Evolutionary conservation across 2,113 vertebrate species (phyloP).

Genomic region (Gambusia holbrooki): DNA sequence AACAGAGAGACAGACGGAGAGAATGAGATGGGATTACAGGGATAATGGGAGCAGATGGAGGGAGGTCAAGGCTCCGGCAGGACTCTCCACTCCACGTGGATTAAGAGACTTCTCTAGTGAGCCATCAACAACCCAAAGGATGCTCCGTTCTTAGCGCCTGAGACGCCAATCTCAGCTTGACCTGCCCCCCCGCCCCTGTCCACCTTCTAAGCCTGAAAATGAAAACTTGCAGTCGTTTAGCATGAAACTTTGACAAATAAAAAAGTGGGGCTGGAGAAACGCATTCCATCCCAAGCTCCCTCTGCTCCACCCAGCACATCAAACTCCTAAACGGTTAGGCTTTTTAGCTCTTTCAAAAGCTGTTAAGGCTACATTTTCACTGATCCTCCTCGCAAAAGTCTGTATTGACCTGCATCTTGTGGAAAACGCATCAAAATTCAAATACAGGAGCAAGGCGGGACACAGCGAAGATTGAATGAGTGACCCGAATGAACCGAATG

Average conservation of each 20-base stretch:
- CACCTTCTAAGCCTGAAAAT: conserved; percentile 45
- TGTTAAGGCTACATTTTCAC: conserved; percentile 26
- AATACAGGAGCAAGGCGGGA: background rate
- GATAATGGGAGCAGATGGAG: conserved; percentile 85
- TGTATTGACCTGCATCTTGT: conserved; percentile 8
- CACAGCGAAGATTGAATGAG: background rate
- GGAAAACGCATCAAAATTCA: conserved; percentile 7
- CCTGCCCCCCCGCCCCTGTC: background rate
- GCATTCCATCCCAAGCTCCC: conserved; percentile 1
- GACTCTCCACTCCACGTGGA: conserved; percentile 80
- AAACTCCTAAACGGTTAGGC: conserved; percentile 21
- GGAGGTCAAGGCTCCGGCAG: conserved; percentile 77
- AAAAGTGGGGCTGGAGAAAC: conserved; percentile 20
- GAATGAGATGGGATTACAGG: conserved; percentile 85
- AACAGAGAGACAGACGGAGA: conserved; percentile 61
- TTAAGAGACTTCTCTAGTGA: conserved; percentile 76
- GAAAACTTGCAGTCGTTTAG: conserved; percentile 51
- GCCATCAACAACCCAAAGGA: conserved; percentile 44
- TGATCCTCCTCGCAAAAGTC: conserved; percentile 25
- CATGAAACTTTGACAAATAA: background rate
- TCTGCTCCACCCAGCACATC: background rate
- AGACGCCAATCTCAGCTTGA: conserved; percentile 32
- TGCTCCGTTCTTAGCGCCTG: conserved; percentile 28
- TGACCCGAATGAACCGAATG: conserved; percentile 1
- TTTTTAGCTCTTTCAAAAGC: conserved; percentile 5